Evolutionary conservation across 2,797 vertebrate species (phyloP).

Genomic region (Alectoris magna): DNA sequence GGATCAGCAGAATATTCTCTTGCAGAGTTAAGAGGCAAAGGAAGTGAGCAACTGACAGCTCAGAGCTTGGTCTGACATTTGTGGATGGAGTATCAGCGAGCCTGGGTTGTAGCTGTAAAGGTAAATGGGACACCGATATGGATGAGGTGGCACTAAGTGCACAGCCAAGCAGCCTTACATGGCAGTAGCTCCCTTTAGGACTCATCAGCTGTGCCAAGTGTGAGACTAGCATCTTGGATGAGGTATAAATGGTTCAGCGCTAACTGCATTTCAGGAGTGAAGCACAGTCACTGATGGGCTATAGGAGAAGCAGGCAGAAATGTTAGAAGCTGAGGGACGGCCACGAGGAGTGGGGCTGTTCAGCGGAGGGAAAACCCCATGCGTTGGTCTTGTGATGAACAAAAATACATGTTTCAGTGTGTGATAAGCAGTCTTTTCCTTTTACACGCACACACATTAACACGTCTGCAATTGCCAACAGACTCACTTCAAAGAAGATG

Average conservation of each 20-base stretch:
- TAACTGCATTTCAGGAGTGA: background rate
- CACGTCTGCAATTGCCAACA: constrained; percentile 6
- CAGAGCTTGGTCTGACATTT: constrained; percentile 27
- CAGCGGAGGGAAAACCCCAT: background rate
- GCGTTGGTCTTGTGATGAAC: background rate
- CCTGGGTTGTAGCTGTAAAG: background rate
- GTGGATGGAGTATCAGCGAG: rapidly evolving
- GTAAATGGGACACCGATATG: constrained; percentile 15
- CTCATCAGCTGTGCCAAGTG: constrained; percentile 39
- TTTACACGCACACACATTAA: background rate
- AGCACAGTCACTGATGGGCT: constrained; percentile 3
- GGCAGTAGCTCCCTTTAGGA: constrained; percentile 40
- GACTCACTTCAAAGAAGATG: background rate
- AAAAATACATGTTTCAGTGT: background rate
- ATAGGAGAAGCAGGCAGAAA: background rate
- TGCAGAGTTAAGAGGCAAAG: background rate
- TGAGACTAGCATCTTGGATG: background rate
- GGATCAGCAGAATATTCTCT: constrained; percentile 43
- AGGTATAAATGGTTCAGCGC: constrained; percentile 6
- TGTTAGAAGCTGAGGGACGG: background rate
- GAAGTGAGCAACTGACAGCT: constrained; percentile 30
- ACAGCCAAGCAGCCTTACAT: background rate
- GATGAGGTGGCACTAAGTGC: constrained; percentile 27
- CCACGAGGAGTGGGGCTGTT: background rate
- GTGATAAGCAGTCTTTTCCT: background rate